These are phyloP conservation scores for Clarias batrachus DNA, from an alignment of 2,113 vertebrate genomes.

Conservation along the genomic window DNA sequence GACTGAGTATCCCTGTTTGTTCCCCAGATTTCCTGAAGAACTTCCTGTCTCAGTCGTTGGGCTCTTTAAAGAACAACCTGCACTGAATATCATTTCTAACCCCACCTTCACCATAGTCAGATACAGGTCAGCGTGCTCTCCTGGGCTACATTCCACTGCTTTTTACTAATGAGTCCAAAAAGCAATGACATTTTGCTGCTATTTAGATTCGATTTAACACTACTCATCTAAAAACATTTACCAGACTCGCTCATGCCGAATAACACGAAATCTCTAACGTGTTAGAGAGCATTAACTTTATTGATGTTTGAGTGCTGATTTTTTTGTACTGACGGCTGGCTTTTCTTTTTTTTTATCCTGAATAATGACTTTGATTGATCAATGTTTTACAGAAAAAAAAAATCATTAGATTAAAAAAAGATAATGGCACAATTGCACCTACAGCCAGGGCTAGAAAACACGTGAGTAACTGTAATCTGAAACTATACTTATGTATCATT, in stretches of 20 bases:
- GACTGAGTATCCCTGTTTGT: slow-evolving; percentile 25
- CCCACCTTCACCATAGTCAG: background rate
- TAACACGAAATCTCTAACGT: slow-evolving; percentile 15
- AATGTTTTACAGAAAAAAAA: background rate
- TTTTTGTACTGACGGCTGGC: background rate
- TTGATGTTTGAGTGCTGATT: background rate
- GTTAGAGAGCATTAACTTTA: background rate
- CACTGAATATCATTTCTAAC: background rate
- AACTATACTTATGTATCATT: background rate
- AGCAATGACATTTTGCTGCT: slow-evolving; percentile 26
- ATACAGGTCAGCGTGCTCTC: background rate
- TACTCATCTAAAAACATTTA: slow-evolving; percentile 1
- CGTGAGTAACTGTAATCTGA: background rate
- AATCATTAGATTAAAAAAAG: background rate
- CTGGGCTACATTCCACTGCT: background rate
- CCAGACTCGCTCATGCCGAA: slow-evolving; percentile 6
- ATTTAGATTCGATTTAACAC: slow-evolving; percentile 19
- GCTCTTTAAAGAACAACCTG: background rate
- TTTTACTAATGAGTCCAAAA: slow-evolving; percentile 23
- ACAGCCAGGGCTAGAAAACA: background rate
- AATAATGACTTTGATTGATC: background rate
- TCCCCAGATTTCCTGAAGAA: slow-evolving; percentile 22
- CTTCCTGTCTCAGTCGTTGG: slow-evolving; percentile 9
- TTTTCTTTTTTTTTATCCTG: background rate
- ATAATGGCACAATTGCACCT: background rate